Evolutionary conservation across 2,113 vertebrate species (phyloP), one percentile per base, ranked within the genome.

Genomic region (Regulus satrapa): DNA sequence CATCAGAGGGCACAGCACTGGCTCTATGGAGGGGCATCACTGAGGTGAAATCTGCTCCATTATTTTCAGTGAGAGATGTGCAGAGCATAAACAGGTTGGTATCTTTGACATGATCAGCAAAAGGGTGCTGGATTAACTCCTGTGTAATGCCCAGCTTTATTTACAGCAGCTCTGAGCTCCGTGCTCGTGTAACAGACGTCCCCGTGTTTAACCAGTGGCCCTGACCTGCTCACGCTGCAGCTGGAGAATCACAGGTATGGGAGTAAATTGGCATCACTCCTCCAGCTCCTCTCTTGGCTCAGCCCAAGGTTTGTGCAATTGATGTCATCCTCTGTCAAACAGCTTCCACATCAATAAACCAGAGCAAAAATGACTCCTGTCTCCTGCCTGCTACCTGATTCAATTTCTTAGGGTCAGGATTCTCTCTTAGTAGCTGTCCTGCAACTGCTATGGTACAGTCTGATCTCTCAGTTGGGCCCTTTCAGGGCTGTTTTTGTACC

Each of bases 151-250:
- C 11, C 31, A 72, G 75, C 43, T 77, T 74, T 84, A 56, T 63
- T 82, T 83, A 49, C 40, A 78, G 4, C 46, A 51, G 32, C 38
- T 67, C 32, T 43, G 85, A n/a, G 68, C 5, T 12, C 21, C 36
- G 69, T 49, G 10, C 41, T 38, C 1, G 0, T 68, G 5, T 56
- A 38, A 43, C 66, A 45, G 24, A 14, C 5, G 54, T 68, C 41
- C 61, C 43, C 69, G 8, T 0, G 0, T 62, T 58, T 52, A 41
- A 76, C 64, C 34, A n/a, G 41, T 21, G 78, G 83, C 58, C 56
- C 69, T 8, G 0, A 19, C 28, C 68, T 1, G 17, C 51, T 94
- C 45, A 4, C 3, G 0, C 46, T 7, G 4, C 0, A 0, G 43
- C 88, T 25, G 5, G 10, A 55, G 59, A 43, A 8, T 46, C 4